Evolutionary conservation across 2,113 vertebrate species (phyloP).

Genomic region (Casuarius casuarius): DNA sequence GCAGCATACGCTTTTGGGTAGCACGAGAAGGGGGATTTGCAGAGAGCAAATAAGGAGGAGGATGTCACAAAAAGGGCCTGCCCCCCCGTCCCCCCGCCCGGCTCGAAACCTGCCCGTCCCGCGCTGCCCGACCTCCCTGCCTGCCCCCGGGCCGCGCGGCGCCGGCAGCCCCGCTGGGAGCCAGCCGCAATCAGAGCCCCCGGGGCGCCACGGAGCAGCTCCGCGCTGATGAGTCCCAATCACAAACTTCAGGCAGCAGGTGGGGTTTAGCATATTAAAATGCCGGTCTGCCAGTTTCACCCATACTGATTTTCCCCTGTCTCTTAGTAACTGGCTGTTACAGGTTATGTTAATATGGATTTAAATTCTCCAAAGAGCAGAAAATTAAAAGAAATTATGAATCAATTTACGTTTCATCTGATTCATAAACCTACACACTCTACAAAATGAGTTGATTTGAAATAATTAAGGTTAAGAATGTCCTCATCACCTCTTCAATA

Average conservation of each 20-base stretch:
- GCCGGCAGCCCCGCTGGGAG: rapidly evolving
- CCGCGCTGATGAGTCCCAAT: rapidly evolving
- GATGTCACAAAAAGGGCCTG: rapidly evolving
- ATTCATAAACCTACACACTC: conserved; percentile 64
- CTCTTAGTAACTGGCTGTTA: conserved; percentile 48
- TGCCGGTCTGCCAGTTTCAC: neutral
- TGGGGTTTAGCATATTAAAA: neutral
- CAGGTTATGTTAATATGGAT: conserved; percentile 48
- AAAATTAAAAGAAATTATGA: conserved; percentile 68
- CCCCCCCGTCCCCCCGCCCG: too few species aligned
- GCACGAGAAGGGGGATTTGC: neutral
- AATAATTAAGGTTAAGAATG: conserved; percentile 65
- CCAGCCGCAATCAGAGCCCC: rapidly evolving
- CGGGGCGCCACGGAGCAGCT: neutral
- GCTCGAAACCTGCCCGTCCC: neutral
- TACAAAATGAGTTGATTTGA: conserved; percentile 52
- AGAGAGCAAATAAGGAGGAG: neutral
- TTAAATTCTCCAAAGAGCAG: conserved; percentile 60
- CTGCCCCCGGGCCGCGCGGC: neutral
- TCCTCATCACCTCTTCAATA: conserved; percentile 56
- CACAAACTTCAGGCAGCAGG: neutral
- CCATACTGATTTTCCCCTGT: conserved; percentile 9
- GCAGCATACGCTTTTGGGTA: neutral
- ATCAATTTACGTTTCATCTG: conserved; percentile 61
- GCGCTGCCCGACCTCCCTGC: rapidly evolving